These are phyloP conservation scores for Lepidonotus clava DNA, from an alignment of 2,888 invertebrate species.

Conservation along the genomic window DNA sequence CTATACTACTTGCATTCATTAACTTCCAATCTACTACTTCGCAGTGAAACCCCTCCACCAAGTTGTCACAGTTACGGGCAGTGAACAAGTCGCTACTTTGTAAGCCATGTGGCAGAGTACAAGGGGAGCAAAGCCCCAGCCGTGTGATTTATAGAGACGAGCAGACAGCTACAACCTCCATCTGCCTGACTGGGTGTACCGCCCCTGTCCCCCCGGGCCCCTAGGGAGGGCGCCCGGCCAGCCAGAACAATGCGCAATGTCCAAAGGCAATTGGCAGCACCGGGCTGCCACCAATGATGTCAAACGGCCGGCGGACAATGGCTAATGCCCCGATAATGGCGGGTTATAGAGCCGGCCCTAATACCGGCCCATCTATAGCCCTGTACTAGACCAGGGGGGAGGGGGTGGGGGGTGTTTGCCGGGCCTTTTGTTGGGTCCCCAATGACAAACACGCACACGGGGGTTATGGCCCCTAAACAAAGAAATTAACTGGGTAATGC, in stretches of 20 bases:
- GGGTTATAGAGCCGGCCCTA: not conserved
- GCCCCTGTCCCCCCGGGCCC: no score
- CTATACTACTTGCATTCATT: no score
- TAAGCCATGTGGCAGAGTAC: no score
- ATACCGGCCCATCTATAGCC: not conserved
- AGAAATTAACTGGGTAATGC: conserved; percentile 51
- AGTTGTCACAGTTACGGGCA: no score
- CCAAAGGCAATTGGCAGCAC: conserved; percentile 5
- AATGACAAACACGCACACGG: not conserved
- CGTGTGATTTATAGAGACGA: no score
- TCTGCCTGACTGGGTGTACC: no score
- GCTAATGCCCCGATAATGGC: conserved; percentile 14
- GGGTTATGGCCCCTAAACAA: conserved; percentile 47
- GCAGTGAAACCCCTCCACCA: no score
- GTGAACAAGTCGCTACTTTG: no score
- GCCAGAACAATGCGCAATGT: conserved; percentile 11
- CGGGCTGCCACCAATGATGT: not conserved
- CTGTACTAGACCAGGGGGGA: not conserved
- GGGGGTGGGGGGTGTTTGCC: not conserved
- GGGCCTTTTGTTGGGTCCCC: conserved; percentile 33
- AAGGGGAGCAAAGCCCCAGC: no score
- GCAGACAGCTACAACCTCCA: no score
- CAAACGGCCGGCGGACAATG: conserved; percentile 1
- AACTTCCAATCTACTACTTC: no score
- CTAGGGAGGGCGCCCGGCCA: no score